Conservation (phyloP, 2,888 invertebrate genomes). For the Athalia circularis region DNA sequence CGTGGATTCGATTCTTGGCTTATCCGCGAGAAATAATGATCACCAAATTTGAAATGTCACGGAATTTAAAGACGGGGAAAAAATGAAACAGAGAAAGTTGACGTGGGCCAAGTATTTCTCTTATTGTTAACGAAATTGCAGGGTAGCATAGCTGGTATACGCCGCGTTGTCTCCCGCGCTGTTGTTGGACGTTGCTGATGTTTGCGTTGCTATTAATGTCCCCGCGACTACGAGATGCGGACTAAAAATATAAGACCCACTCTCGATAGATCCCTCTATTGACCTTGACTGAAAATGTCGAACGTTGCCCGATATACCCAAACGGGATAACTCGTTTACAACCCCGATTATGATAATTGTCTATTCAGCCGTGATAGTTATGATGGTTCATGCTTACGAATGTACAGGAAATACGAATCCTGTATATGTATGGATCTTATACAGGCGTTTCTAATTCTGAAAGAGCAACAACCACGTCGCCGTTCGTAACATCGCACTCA, state of each 20-base stretch:
- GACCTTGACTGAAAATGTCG: conserved; percentile 30
- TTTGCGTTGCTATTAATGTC: conserved; percentile 25
- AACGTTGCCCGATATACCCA: conserved; percentile 3
- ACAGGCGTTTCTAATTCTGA: neutral
- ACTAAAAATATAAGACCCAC: conserved; percentile 34
- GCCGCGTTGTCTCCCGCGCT: neutral
- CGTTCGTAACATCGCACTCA: neutral
- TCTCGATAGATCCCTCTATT: conserved; percentile 37
- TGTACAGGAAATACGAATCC: neutral
- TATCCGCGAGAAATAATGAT: too few relatives aligned
- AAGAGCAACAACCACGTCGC: neutral
- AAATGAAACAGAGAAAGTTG: neutral
- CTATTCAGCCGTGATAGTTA: neutral
- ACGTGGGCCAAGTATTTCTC: conserved; percentile 22
- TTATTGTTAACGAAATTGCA: neutral
- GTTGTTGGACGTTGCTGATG: neutral
- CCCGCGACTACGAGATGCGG: conserved; percentile 2
- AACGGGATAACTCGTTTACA: neutral
- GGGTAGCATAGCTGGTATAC: too few relatives aligned
- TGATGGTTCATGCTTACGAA: neutral
- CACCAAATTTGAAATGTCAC: too few relatives aligned
- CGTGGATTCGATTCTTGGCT: too few relatives aligned
- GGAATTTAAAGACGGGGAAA: neutral
- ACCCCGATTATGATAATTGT: neutral
- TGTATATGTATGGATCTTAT: neutral